Evolutionary conservation across 2,888 invertebrate genomes (phyloP).

Genomic region (Galerucella nymphaeae): DNA sequence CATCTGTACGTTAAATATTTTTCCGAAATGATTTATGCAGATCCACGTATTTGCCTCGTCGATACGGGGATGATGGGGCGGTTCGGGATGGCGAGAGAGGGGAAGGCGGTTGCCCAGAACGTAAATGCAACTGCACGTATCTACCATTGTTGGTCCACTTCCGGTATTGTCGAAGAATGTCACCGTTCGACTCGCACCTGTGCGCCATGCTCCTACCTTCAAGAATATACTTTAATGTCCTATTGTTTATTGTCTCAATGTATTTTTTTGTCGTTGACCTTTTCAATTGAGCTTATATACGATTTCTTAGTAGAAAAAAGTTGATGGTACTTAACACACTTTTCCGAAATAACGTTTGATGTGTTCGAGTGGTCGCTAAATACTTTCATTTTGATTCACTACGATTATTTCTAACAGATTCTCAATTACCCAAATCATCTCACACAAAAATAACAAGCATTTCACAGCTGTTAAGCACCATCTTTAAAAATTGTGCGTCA

Average conservation of each 20-base stretch:
- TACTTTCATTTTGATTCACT: neutral
- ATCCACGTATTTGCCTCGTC: slow-evolving; percentile 54
- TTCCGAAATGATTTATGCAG: slow-evolving; percentile 56
- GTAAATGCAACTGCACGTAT: slow-evolving; percentile 62
- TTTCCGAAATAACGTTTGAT: slow-evolving; percentile 24
- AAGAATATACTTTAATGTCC: slow-evolving; percentile 43
- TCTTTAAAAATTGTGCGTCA: too few relatives aligned
- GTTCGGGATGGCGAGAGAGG: slow-evolving; percentile 49
- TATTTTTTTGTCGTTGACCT: slow-evolving; percentile 36
- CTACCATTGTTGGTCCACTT: slow-evolving; percentile 61
- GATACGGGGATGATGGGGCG: slow-evolving; percentile 46
- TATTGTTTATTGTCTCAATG: slow-evolving; percentile 46
- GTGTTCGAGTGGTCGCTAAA: neutral
- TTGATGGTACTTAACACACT: slow-evolving; percentile 33
- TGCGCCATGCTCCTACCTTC: slow-evolving; percentile 42
- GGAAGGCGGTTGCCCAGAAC: slow-evolving; percentile 53
- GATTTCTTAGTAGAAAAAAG: slow-evolving; percentile 36
- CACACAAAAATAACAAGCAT: too few relatives aligned
- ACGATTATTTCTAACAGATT: neutral
- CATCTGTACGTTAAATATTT: slow-evolving; percentile 26
- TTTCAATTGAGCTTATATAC: slow-evolving; percentile 32
- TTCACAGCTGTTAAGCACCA: too few relatives aligned
- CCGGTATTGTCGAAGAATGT: slow-evolving; percentile 59
- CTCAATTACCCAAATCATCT: too few relatives aligned
- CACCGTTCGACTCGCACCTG: slow-evolving; percentile 50